These are phyloP conservation scores for Phthorimaea operculella DNA, from an alignment of 1,140 invertebrate species.

Conservation along the genomic window DNA sequence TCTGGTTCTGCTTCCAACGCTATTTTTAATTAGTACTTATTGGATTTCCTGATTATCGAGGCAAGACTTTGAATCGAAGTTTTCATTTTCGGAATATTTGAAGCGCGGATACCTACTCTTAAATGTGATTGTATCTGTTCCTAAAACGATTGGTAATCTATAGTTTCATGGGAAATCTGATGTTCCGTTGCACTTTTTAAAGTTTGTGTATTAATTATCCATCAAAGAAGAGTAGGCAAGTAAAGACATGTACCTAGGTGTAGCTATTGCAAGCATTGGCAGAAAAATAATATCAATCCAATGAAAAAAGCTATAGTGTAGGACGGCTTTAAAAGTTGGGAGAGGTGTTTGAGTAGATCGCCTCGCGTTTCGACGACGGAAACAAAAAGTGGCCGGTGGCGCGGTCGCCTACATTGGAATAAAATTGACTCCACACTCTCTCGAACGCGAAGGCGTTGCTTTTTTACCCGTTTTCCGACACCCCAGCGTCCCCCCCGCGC, in stretches of 20 bases:
- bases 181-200: too few relatives aligned
- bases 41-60: constrained; percentile 8
- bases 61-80: too few relatives aligned
- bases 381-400: constrained; percentile 64
- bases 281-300: too few relatives aligned
- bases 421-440: constrained; percentile 67
- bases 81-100: too few relatives aligned
- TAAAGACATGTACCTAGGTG: too few relatives aligned
- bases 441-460: constrained; percentile 61
- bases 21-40: constrained; percentile 36
- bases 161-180: constrained; percentile 7
- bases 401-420: constrained; percentile 66
- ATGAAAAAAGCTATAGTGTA: too few relatives aligned
- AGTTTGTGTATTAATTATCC: too few relatives aligned
- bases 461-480: constrained; percentile 53
- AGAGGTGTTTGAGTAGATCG: constrained; percentile 60
- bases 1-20: constrained; percentile 35
- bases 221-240: too few relatives aligned
- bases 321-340: constrained; percentile 44
- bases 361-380: constrained; percentile 58
- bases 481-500: constrained; percentile 40
- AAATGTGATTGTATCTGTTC: too few relatives aligned
- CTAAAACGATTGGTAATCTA: too few relatives aligned
- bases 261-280: too few relatives aligned
- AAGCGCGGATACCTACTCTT: constrained; percentile 1